These are phyloP conservation scores for Sepiola atlantica DNA, from an alignment of 2,888 invertebrate species.

Conservation along the genomic window DNA sequence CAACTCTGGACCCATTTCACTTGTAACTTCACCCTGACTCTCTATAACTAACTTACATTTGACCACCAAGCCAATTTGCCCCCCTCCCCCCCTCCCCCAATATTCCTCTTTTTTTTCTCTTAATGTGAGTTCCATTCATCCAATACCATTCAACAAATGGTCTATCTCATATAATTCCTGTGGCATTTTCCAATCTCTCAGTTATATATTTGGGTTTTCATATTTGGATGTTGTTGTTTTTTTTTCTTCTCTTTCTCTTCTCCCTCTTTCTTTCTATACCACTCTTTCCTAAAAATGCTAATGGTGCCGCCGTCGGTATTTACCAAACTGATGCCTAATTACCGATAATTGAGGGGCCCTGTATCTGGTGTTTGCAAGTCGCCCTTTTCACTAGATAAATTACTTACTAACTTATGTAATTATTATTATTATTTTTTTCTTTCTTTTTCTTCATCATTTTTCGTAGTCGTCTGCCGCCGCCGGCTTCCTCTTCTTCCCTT, in stretches of 20 bases:
- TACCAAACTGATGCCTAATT: constrained; percentile 32
- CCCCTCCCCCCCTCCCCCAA: neutral
- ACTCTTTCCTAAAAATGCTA: neutral
- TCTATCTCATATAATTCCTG: neutral
- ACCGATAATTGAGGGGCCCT: neutral
- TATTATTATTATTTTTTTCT: no score
- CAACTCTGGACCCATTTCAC: neutral
- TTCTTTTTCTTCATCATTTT: no score
- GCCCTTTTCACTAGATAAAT: neutral
- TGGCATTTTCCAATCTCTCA: neutral
- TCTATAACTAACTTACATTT: neutral
- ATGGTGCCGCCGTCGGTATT: neutral
- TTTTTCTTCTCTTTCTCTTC: neutral
- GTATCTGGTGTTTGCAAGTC: constrained; percentile 8
- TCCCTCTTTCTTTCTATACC: neutral
- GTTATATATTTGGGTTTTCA: neutral
- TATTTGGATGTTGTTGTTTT: neutral
- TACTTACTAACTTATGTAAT: neutral
- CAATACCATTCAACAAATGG: neutral
- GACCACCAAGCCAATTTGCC: neutral
- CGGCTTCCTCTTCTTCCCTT: neutral
- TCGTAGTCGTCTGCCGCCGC: no score
- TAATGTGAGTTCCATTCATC: neutral
- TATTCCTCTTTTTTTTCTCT: no score
- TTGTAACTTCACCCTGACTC: neutral